Evolutionary conservation across 2,888 invertebrate genomes (phyloP), one percentile per base, ranked within the genome.

Genomic region (Brachypalpus laphriformis): DNA sequence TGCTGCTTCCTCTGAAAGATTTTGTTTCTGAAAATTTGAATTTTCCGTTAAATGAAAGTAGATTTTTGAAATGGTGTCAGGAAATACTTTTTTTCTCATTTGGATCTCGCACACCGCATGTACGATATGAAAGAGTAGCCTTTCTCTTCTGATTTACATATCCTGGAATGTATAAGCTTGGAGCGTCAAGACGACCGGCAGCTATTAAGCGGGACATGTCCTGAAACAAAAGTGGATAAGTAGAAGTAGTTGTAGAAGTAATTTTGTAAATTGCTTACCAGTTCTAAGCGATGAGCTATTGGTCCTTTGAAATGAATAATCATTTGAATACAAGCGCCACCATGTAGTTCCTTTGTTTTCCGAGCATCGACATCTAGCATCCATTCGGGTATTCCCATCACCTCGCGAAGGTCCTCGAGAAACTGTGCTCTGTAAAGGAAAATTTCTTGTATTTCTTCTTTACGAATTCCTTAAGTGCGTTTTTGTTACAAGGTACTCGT

Each of bases 321-420:
- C 89, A 98, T 93, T 92, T 98, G 98, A 16, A 97, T 93, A 90
- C 98, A 98, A 56, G 95, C 94, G 74, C 96, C 96, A 86, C 94
- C 93, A 90, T 97, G 96, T 65, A 98, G 93, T 28, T 93, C 92
- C 89, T 95, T 95, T 0, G 97, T 97, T 90, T 95, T 95, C 5
- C 97, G 93, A 40, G 95, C 94, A 92, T 98, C 98, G 70, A 97
- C 95, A 16, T 95, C 95, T 87, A 98, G 90, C 95, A 97, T 96
- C 98, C 98, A 98, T 90, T 96, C 96, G 0, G 98, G 98, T 71
- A 96, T 95, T 28, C 97, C 97, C 95, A 98, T 94, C 28, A 97
- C 95, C 66, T 94, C 93, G 37, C 97, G 94, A 7, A 97, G 93
- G 87, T 97, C 97, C 76, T 95, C 95, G 87, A 98, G 94, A 92